phyloP scores from a whole-genome alignment of 2,113 vertebrate species.

The Chelonoidis abingdonii region DNA sequence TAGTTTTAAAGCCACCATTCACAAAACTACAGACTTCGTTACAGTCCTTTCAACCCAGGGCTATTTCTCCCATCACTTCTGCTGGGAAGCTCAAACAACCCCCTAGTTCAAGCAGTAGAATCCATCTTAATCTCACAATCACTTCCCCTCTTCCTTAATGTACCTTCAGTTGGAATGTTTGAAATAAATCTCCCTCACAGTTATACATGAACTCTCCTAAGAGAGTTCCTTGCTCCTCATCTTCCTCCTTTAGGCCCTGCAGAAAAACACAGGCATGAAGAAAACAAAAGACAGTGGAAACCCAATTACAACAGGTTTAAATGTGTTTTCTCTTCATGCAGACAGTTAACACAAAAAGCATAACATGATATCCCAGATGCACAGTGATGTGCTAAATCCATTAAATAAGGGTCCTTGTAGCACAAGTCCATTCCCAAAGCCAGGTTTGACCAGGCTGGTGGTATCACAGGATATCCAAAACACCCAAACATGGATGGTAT shows the following conservation, averaged over 20 bases:
- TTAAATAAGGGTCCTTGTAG: background rate
- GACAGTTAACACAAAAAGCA: background rate
- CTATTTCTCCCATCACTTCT: background rate
- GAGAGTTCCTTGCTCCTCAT: conserved; percentile 60
- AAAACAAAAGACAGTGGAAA: background rate
- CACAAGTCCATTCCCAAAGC: background rate
- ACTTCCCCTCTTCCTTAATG: background rate
- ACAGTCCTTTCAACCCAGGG: background rate
- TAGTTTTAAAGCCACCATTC: background rate
- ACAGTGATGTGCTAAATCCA: background rate
- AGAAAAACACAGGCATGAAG: background rate
- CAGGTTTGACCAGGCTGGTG: background rate
- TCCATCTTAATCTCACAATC: too few species aligned
- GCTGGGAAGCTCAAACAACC: background rate
- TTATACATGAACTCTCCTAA: conserved; percentile 64
- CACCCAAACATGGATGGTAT: background rate
- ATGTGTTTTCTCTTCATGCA: background rate
- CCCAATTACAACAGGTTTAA: background rate
- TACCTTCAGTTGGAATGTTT: conserved; percentile 73
- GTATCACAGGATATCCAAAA: background rate
- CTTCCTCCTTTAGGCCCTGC: conserved; percentile 56
- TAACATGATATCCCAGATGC: background rate
- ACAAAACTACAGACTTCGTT: background rate
- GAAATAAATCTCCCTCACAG: conserved; percentile 38
- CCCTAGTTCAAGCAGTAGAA: background rate